Evolutionary conservation across 2,113 vertebrate genomes (phyloP), one percentile per base, ranked within the genome.

Genomic region (Zootoca vivipara): DNA sequence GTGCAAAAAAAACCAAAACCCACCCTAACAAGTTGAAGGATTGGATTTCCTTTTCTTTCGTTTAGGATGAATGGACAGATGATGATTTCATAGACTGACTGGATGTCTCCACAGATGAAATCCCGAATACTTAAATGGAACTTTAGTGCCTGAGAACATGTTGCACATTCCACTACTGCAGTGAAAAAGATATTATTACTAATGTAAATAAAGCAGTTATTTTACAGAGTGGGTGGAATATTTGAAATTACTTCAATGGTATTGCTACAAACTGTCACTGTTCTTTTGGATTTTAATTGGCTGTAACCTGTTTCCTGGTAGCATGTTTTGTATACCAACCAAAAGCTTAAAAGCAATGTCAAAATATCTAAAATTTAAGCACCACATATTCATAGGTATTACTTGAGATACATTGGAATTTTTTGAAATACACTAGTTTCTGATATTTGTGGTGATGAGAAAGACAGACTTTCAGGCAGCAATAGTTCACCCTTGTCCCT

Each of bases 61-160:
- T 89, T 82, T 94, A 98, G 96, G 97, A 99, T 94, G 98, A 99
- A 87, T 98, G 98, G 98, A 99, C 97, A 18, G 99, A 99, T 87
- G 98, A 99, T 87, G 98, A 99, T 67, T 83, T 97, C 77, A 83
- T 75, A 52, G 97, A 97, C 62, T 93, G 87, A 1, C 46, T 92
- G 1, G 94, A 86, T 94, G 12, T 83, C 13, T 64, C 38, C 24
- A 78, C 35, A 78, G 58, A 65, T 65, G 56, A 46, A 46, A 67
- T 86, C 18, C 28, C 33, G 58, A 85, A 77, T 83, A 33, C 28
- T 64, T 83, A 20, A 56, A 28, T 38, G 46, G 30, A 69, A 65
- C 33, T 20, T 78, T 42, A 46, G n/a, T 75, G 7, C 30, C 9
- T 24, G 67, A 35, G 12, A 26, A 58, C 10, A 38, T 12, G 38